phyloP scores from a whole-genome alignment of 1,140 invertebrate genomes.

The Aphaenogaster rudis region DNA sequence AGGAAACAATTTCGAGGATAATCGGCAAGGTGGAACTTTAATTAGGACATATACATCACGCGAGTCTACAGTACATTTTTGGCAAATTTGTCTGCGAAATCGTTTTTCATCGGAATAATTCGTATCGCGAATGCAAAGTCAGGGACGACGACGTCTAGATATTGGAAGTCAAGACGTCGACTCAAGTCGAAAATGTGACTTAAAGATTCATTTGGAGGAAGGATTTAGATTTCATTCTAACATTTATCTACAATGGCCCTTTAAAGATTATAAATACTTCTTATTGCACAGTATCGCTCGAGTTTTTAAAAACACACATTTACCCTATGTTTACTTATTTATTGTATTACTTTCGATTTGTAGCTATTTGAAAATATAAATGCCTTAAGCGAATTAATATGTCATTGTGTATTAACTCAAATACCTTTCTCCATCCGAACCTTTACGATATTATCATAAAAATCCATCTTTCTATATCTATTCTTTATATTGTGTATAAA shows the following conservation, averaged over 20 bases:
- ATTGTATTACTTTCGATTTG: conserved; percentile 67
- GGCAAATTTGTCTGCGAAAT: conserved; percentile 50
- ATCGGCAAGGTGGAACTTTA: conserved; percentile 23
- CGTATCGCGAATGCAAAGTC: conserved; percentile 49
- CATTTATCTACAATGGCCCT: conserved; percentile 29
- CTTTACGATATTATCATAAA: conserved; percentile 52
- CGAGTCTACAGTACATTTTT: conserved; percentile 13
- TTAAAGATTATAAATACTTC: conserved; percentile 1
- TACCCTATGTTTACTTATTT: conserved; percentile 29
- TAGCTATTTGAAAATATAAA: conserved; percentile 65
- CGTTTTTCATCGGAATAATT: conserved; percentile 75
- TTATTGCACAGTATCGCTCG: conserved; percentile 49
- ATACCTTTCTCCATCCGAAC: conserved; percentile 55
- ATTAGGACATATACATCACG: background rate
- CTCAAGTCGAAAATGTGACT: conserved; percentile 10
- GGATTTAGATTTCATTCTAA: conserved; percentile 16
- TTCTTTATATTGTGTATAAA: conserved; percentile 74
- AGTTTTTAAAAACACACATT: conserved; percentile 39
- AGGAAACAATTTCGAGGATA: conserved; percentile 63
- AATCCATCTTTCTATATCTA: conserved; percentile 56
- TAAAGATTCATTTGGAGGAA: conserved; percentile 58
- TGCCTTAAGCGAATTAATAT: conserved; percentile 42
- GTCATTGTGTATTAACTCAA: conserved; percentile 51
- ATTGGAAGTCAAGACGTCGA: conserved; percentile 66
- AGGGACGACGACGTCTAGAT: conserved; percentile 54